Evolutionary conservation across 2,113 vertebrate genomes (phyloP).

Genomic region (Neodontobutis hainanensis): DNA sequence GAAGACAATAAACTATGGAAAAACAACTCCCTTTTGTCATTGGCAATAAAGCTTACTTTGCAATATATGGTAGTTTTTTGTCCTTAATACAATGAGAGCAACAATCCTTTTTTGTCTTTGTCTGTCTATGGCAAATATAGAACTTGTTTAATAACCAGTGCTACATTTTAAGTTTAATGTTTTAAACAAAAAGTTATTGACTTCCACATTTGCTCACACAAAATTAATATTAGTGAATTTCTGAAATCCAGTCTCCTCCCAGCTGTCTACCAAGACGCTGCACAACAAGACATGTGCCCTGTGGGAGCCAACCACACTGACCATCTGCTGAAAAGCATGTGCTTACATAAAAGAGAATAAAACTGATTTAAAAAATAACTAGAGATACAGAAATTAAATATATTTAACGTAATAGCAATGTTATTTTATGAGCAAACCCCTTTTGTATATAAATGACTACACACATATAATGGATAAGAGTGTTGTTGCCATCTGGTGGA

Average conservation of each 20-base stretch:
- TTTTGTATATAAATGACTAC: background rate
- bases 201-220: too few relatives aligned
- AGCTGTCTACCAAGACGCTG: slow-evolving; percentile 89
- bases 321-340: slow-evolving; percentile 77
- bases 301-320: slow-evolving; percentile 83
- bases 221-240: background rate
- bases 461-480: background rate
- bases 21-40: slow-evolving; percentile 68
- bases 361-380: background rate
- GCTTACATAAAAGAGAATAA: slow-evolving; percentile 20
- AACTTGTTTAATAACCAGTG: too few relatives aligned
- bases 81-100: slow-evolving; percentile 22
- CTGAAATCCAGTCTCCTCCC: slow-evolving; percentile 79
- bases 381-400: background rate
- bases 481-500: slow-evolving; percentile 64
- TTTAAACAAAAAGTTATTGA: too few relatives aligned
- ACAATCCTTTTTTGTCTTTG: background rate
- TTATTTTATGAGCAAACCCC: background rate
- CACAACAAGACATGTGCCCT: slow-evolving; percentile 86
- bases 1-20: slow-evolving; percentile 57
- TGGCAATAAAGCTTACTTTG: slow-evolving; percentile 83
- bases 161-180: too few relatives aligned
- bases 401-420: background rate
- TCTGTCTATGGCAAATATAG: background rate
- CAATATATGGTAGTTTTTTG: slow-evolving; percentile 65